These are phyloP conservation scores for Hafferia zeledoni DNA, from an alignment of 2,797 vertebrate genomes.

Conservation along the genomic window DNA sequence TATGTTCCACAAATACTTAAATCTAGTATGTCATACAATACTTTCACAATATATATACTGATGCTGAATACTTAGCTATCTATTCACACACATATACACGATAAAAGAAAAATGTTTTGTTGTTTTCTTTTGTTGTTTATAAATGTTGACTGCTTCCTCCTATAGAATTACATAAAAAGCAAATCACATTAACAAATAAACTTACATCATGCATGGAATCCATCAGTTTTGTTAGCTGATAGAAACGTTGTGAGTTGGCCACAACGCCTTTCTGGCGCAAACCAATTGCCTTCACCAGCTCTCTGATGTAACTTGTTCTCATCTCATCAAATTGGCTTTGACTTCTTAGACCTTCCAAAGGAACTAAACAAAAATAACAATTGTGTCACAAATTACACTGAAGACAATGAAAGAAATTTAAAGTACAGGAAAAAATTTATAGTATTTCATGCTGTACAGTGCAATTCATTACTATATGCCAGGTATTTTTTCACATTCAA, in stretches of 20 bases:
- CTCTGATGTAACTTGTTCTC: slow-evolving; percentile 93
- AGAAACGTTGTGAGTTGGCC: slow-evolving; percentile 92
- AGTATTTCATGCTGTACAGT: not conserved
- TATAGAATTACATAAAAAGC: not conserved
- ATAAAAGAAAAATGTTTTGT: not conserved
- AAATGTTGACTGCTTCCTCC: not conserved
- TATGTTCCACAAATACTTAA: not conserved
- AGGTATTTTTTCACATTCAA: not conserved
- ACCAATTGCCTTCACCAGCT: slow-evolving; percentile 91
- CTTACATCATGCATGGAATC: slow-evolving; percentile 93
- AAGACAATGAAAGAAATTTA: not conserved
- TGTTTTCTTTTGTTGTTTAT: not conserved
- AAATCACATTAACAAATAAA: not conserved
- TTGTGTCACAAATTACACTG: not conserved
- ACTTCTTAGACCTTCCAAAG: slow-evolving; percentile 94
- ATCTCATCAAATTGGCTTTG: slow-evolving; percentile 95
- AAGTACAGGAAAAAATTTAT: not conserved
- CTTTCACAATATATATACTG: not conserved
- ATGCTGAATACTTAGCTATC: not conserved
- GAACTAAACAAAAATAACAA: slow-evolving; percentile 81
- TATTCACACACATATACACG: not conserved
- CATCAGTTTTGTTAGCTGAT: slow-evolving; percentile 95
- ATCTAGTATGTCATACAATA: not conserved
- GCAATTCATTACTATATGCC: not conserved
- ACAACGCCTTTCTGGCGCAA: slow-evolving; percentile 89